phyloP scores from a whole-genome alignment of 92 coral and sea anemone genomes.

The Blastomussa wellsi region DNA sequence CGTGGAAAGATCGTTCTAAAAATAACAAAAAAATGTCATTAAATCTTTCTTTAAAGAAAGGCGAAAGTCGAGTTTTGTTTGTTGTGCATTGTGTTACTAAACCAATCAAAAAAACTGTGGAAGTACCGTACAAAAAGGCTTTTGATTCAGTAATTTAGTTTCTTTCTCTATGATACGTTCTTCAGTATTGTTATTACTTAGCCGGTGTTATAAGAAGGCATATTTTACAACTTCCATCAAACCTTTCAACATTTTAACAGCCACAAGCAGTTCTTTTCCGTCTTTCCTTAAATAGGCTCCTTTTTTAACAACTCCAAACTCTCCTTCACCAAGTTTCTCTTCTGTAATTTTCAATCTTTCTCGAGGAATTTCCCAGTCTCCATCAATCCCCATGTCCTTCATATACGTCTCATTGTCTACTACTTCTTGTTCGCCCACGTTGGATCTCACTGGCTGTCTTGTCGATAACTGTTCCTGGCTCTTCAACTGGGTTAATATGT shows the following conservation, averaged over 20 bases:
- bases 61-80: too few species aligned
- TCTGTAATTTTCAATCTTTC: constrained; percentile 56
- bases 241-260: constrained; percentile 85
- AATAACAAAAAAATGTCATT: too few species aligned
- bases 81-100: too few species aligned
- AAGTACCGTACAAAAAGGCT: too few species aligned
- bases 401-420: constrained; percentile 53
- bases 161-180: too few species aligned
- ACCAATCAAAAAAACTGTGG: too few species aligned
- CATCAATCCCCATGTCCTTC: constrained; percentile 44
- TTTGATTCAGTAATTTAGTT: too few species aligned
- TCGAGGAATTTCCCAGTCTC: constrained; percentile 88
- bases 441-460: not conserved
- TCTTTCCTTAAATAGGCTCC: constrained; percentile 67
- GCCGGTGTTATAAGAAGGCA: not conserved
- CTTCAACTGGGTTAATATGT: not conserved
- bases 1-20: too few species aligned
- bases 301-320: constrained; percentile 81
- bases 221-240: not conserved
- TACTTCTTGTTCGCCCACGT: not conserved
- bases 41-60: too few species aligned
- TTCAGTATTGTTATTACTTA: too few species aligned
- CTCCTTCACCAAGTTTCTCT: constrained; percentile 73
- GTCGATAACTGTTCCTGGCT: not conserved
- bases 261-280: constrained; percentile 72